Evolutionary conservation across 2,113 vertebrate species (phyloP).

Genomic region (Anthoscopus minutus): DNA sequence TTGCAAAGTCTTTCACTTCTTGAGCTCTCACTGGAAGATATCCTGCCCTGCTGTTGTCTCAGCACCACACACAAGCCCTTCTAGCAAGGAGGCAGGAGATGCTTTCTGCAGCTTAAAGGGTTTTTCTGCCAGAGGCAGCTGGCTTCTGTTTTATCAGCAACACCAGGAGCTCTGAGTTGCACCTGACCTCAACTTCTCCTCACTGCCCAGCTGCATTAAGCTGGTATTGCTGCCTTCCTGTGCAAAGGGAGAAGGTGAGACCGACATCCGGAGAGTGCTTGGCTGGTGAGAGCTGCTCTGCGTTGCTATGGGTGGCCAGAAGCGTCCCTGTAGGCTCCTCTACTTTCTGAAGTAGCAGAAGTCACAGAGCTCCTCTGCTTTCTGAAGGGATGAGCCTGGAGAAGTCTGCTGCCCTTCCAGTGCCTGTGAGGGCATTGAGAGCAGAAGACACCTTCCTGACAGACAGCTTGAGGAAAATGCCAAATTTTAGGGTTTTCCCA

Average conservation of each 20-base stretch:
- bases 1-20: neutral
- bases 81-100: neutral
- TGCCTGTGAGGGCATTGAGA: neutral
- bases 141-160: neutral
- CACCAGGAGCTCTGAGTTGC: neutral
- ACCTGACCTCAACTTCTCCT: neutral
- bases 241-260: neutral
- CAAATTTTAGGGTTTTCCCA: neutral
- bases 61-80: neutral
- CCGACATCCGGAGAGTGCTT: neutral
- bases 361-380: neutral
- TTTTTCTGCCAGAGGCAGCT: neutral
- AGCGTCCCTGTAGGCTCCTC: neutral
- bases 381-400: neutral
- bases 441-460: neutral
- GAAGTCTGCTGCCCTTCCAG: neutral
- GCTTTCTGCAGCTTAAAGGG: neutral
- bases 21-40: neutral
- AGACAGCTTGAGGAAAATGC: neutral
- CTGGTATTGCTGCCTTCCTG: neutral
- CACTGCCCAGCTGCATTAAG: neutral
- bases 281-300: neutral
- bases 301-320: neutral
- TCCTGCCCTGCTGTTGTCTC: neutral
- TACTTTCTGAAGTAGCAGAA: too few relatives aligned